Conservation (phyloP, 37 sponge, comb jelly and placozoan genomes). For the Cladorhizidae sp. region DNA sequence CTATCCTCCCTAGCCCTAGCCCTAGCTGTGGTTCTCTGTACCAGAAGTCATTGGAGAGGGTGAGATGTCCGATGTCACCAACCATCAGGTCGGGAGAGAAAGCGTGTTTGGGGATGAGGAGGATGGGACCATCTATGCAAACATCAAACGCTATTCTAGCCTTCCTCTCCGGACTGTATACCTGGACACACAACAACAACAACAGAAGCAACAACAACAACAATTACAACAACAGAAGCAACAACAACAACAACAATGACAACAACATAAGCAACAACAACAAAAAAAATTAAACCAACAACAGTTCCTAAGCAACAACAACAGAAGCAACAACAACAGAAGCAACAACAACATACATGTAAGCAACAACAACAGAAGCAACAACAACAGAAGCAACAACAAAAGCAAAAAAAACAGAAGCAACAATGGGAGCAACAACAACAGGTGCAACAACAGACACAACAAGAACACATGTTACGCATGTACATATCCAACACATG, state of each 20-base stretch:
- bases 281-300: no score
- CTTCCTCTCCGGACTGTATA: slow-evolving; percentile 75
- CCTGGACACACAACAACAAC: slow-evolving; percentile 24
- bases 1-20: no score
- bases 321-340: no score
- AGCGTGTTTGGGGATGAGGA: slow-evolving; percentile 91
- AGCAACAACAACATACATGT: no score
- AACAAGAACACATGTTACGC: no score
- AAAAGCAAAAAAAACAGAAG: no score
- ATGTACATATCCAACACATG: no score
- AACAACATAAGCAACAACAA: background rate
- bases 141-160: slow-evolving; percentile 88
- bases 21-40: slow-evolving; percentile 22
- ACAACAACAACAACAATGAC: background rate
- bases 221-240: background rate
- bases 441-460: no score
- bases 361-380: no score
- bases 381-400: no score
- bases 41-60: slow-evolving; percentile 72
- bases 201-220: background rate
- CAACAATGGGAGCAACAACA: no score
- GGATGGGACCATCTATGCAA: slow-evolving; percentile 78
- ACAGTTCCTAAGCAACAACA: no score
- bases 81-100: slow-evolving; percentile 88
- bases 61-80: slow-evolving; percentile 84